phyloP scores from a whole-genome alignment of 92 coral and sea anemone species.

The Ricordea florida region DNA sequence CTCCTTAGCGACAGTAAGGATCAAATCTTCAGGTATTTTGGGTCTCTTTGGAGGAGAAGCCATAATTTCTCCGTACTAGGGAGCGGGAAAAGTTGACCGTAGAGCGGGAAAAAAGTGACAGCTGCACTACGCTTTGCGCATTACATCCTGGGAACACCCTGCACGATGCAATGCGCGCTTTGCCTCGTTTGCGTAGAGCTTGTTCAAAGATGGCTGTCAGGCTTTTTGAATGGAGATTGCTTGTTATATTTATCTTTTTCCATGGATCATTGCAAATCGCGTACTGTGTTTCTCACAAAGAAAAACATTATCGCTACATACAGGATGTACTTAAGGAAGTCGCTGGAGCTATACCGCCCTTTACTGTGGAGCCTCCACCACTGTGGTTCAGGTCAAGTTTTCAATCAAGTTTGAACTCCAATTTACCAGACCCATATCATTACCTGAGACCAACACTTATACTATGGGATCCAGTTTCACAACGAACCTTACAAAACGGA shows the following conservation, averaged over 20 bases:
- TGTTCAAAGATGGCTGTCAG: constrained; percentile 14
- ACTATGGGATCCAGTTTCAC: constrained; percentile 57
- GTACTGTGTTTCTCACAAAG: constrained; percentile 44
- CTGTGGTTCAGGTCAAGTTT: constrained; percentile 37
- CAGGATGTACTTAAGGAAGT: constrained; percentile 39
- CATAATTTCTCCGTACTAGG: not conserved
- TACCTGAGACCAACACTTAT: constrained; percentile 41
- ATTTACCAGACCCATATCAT: constrained; percentile 35
- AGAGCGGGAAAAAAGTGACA: not conserved
- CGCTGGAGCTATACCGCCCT: constrained; percentile 27
- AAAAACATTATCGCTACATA: constrained; percentile 46
- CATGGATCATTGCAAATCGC: not conserved
- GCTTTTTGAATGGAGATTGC: not conserved
- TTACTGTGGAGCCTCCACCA: constrained; percentile 57
- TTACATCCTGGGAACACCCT: not conserved
- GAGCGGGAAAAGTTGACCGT: not conserved
- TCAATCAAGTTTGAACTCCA: constrained; percentile 5
- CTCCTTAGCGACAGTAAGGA: constrained; percentile 22
- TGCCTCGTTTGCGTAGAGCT: not conserved
- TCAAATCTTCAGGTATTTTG: constrained; percentile 15
- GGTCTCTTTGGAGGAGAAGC: constrained; percentile 39
- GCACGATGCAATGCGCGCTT: not conserved
- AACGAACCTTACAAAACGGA: constrained; percentile 28
- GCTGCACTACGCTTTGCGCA: not conserved
- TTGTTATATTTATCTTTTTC: constrained; percentile 11